Conservation (phyloP, 2,888 invertebrate species). For the Thymelicus sylvestris region DNA sequence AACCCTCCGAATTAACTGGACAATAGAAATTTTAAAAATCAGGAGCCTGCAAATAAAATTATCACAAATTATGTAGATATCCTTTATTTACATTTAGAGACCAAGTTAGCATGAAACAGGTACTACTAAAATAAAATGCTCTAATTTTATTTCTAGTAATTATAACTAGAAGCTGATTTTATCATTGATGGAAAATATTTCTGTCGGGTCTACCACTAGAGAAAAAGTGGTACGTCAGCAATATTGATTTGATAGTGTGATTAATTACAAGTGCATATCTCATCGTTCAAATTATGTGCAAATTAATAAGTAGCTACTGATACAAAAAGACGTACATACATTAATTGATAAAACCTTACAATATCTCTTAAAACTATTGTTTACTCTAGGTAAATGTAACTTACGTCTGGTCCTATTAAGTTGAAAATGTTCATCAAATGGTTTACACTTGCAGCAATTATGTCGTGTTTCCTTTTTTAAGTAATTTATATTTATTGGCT, state of each 20-base stretch:
- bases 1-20: no score
- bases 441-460: not conserved
- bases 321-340: conserved; percentile 22
- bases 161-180: not conserved
- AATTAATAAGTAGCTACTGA: conserved; percentile 23
- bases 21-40: no score
- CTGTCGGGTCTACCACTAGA: not conserved
- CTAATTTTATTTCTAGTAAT: not conserved
- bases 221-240: not conserved
- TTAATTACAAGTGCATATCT: conserved; percentile 11
- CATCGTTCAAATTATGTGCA: conserved; percentile 1
- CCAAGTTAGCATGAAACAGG: conserved; percentile 14
- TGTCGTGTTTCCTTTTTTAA: not conserved
- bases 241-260: not conserved
- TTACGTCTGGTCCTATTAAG: conserved; percentile 18
- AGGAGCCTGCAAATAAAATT: not conserved
- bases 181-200: not conserved
- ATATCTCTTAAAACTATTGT: conserved; percentile 17
- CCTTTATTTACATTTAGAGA: conserved; percentile 25
- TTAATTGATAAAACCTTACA: conserved; percentile 23
- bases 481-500: no score
- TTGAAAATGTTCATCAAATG: not conserved
- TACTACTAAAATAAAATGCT: conserved; percentile 19
- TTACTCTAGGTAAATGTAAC: conserved; percentile 21
- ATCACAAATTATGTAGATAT: conserved; percentile 13